Evolutionary conservation across 2,888 invertebrate species (phyloP), one percentile per base, ranked within the genome.

Genomic region (Drosophila phalerata): DNA sequence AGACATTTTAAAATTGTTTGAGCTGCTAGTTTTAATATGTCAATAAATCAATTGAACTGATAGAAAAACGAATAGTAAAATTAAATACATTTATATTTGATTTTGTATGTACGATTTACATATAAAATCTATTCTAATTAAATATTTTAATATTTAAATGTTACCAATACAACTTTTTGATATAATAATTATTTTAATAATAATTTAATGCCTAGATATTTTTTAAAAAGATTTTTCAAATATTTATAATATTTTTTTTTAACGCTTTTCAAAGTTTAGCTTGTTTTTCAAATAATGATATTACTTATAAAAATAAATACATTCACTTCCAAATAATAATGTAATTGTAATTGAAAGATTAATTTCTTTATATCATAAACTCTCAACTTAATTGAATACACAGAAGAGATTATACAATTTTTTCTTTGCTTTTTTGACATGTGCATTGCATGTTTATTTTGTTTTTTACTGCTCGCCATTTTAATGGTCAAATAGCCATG

Each of bases 401-500:
- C 49, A 19, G 15, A 32, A 19, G 17, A 0, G 8, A n/a, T 9
- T 10, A n/a, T 13, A 25, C n/a, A 11, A 42, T 3, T 9, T 15
- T 22, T 17, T 15, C 10, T 40, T 15, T 17, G 4, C 17, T 25
- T 40, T 40, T 30, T 38, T 25, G 30, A 5, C 40, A 10, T 32
- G 53, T 57, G 32, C 30, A 34, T 40, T 75, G 62, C 57, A 62
- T 28, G 1, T 58, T 11, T 30, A n/a, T 30, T n/a, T 34, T 17
- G 19, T 9, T 30, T 42, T 48, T 48, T 32, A 25, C 25, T 28
- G 19, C 19, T 28, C 47, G 72, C 51, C 60, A 40, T 49, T 67
- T 75, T 72, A 75, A 77, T 77, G 57, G 72, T 71, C 57, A 22
- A 42, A 42, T 34, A 55, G 62, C 56, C 8, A 5, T 45, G 37